phyloP scores from a whole-genome alignment of 2,888 invertebrate genomes.

The Caenorhabditis angaria region DNA sequence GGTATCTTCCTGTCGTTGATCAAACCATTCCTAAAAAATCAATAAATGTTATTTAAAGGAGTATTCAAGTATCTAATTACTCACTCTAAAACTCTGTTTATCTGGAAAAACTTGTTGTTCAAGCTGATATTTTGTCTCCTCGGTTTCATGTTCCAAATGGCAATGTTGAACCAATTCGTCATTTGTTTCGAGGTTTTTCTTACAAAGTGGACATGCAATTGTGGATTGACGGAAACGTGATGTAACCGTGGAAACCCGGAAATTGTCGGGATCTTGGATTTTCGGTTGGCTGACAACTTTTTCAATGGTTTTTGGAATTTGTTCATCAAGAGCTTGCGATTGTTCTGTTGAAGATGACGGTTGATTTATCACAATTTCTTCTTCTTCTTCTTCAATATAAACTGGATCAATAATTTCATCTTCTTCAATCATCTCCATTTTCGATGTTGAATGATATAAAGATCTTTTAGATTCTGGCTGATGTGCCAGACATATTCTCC shows the following conservation, averaged over 20 bases:
- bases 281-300: background rate
- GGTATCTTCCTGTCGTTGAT: conserved; percentile 41
- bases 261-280: background rate
- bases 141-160: conserved; percentile 12
- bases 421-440: conserved; percentile 10
- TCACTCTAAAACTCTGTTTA: conserved; percentile 7
- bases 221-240: conserved; percentile 19
- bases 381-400: conserved; percentile 25
- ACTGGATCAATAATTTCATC: conserved; percentile 12
- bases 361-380: conserved; percentile 9
- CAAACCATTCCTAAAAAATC: conserved; percentile 31
- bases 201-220: conserved; percentile 26
- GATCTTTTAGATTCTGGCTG: background rate
- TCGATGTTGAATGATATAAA: background rate
- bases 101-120: conserved; percentile 10
- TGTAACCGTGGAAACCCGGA: background rate
- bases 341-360: background rate
- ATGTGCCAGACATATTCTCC: conserved; percentile 9
- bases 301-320: background rate
- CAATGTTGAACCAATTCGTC: conserved; percentile 28
- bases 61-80: background rate
- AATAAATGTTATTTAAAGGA: background rate
- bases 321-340: background rate
- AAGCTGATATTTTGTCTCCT: conserved; percentile 6
- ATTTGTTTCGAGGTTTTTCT: conserved; percentile 5